A percentile compares a stretch with the other conserved stretches of the same genome.
These are phyloP conservation scores for Blastomussa wellsi DNA, from an alignment of 92 coral and sea anemone genomes.

Conservation along the genomic window DNA sequence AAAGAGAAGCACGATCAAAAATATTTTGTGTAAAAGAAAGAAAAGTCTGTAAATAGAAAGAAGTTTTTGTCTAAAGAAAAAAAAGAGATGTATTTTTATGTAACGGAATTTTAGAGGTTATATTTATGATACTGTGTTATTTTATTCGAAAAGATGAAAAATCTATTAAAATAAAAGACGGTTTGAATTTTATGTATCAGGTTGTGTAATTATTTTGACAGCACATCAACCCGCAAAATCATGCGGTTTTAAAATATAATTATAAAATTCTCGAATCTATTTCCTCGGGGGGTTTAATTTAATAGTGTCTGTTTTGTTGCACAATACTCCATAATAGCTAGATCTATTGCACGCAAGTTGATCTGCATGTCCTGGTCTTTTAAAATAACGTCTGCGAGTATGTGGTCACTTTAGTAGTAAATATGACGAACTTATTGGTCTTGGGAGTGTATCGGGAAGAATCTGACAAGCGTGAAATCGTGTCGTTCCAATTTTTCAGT, in stretches of 20 bases:
- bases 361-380: not conserved
- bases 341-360: slow-evolving; percentile 20
- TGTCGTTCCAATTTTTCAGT: not conserved
- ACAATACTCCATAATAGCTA: slow-evolving; percentile 4
- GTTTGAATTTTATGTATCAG: slow-evolving; percentile 28
- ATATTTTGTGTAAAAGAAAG: slow-evolving; percentile 38
- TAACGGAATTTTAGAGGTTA: slow-evolving; percentile 72
- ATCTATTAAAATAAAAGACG: slow-evolving; percentile 42
- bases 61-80: slow-evolving; percentile 46
- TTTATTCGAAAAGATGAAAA: slow-evolving; percentile 56
- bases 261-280: not conserved
- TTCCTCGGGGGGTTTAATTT: slow-evolving; percentile 5
- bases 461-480: not conserved
- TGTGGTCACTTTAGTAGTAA: not conserved
- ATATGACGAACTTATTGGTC: not conserved
- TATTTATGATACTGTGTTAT: slow-evolving; percentile 70
- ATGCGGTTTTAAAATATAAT: slow-evolving; percentile 1
- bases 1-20: slow-evolving; percentile 7
- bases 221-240: not conserved
- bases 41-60: slow-evolving; percentile 9
- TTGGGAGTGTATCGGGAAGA: not conserved
- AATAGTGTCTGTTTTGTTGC: slow-evolving; percentile 1
- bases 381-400: not conserved
- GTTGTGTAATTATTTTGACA: not conserved
- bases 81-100: slow-evolving; percentile 86